Evolutionary conservation across 2,113 vertebrate species (phyloP).

Genomic region (Hypocryptadius cinnamomeus): DNA sequence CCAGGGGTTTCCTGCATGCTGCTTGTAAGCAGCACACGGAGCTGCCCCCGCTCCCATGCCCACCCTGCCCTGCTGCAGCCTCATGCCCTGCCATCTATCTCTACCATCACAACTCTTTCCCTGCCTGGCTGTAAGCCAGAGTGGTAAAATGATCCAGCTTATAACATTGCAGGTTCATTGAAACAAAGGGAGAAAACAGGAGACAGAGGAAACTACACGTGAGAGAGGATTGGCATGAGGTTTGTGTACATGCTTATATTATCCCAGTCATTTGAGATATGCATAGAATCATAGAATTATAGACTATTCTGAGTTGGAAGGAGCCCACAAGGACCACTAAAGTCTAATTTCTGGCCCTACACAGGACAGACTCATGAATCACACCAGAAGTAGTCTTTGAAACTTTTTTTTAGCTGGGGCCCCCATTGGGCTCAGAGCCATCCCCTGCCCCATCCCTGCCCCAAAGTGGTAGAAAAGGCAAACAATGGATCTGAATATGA

Average conservation of each 20-base stretch:
- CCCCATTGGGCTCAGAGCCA: accelerated
- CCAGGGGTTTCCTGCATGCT: background rate
- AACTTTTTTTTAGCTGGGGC: background rate
- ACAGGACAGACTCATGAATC: background rate
- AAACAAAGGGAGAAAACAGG: background rate
- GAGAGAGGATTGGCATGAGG: background rate
- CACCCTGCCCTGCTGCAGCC: background rate
- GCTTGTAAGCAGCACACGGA: background rate
- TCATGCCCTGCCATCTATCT: background rate
- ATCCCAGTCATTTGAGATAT: background rate
- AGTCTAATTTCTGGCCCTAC: background rate
- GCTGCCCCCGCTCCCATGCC: background rate
- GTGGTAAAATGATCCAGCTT: background rate
- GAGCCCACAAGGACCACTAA: background rate
- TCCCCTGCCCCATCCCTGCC: background rate
- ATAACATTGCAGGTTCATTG: background rate
- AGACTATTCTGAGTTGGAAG: background rate
- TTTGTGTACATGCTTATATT: background rate
- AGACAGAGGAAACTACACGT: background rate
- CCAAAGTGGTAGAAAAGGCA: background rate
- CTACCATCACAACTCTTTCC: background rate
- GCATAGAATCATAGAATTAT: background rate
- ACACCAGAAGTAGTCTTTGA: background rate
- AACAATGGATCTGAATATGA: background rate
- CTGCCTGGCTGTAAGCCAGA: background rate